Evolutionary conservation across 2,888 invertebrate genomes (phyloP).

Genomic region (Epinotia ramella): DNA sequence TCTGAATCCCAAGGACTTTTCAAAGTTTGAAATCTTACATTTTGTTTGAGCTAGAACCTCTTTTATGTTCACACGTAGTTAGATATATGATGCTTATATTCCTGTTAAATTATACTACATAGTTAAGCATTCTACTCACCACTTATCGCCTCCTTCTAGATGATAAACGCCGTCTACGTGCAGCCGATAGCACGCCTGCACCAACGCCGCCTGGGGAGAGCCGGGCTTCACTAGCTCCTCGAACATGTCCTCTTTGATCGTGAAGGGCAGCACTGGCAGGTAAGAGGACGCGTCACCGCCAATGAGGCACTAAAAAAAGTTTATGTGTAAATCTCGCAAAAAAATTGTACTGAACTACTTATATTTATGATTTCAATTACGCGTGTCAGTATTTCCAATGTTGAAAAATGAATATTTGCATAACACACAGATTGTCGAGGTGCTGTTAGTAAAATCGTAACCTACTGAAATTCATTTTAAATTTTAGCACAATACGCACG

Average conservation of each 20-base stretch:
- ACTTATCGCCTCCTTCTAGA: slow-evolving; percentile 75
- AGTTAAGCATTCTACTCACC: slow-evolving; percentile 58
- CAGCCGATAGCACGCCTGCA: slow-evolving; percentile 71
- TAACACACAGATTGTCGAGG: no score
- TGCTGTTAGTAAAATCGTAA: no score
- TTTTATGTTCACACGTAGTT: no score
- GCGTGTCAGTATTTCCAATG: no score
- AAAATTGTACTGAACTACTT: neutral
- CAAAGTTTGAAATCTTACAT: no score
- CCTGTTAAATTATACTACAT: neutral
- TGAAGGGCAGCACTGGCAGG: slow-evolving; percentile 75
- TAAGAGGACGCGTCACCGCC: slow-evolving; percentile 76
- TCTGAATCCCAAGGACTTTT: no score
- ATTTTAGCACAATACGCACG: no score
- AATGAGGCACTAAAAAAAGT: slow-evolving; percentile 67
- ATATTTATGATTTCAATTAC: no score
- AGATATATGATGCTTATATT: neutral
- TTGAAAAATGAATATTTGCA: no score
- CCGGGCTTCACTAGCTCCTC: slow-evolving; percentile 69
- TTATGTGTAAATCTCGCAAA: neutral
- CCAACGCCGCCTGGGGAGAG: slow-evolving; percentile 66
- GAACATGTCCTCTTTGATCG: slow-evolving; percentile 66
- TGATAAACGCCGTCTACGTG: slow-evolving; percentile 70
- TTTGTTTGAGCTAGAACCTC: no score
- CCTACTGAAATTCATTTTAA: no score